phyloP scores from a whole-genome alignment of 2,888 invertebrate genomes.

The Euproctis similis region DNA sequence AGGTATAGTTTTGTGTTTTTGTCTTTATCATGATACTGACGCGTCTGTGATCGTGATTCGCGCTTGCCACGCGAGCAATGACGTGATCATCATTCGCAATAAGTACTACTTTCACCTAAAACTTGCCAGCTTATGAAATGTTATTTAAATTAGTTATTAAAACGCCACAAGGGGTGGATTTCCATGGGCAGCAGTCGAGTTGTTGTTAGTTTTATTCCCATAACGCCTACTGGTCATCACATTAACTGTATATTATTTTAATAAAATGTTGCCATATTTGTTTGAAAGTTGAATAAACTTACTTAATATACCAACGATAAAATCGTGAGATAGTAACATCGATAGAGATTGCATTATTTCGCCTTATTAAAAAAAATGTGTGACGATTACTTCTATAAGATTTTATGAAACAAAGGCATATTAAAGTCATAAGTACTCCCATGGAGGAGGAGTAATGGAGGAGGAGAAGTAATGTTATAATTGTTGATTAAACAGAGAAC shows the following conservation, averaged over 20 bases:
- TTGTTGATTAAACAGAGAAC: too few species aligned
- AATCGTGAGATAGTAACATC: too few species aligned
- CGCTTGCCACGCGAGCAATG: slow-evolving; percentile 57
- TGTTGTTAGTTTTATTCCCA: slow-evolving; percentile 13
- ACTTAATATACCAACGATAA: background rate
- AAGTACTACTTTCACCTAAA: slow-evolving; percentile 53
- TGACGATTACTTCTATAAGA: too few species aligned
- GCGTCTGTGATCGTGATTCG: slow-evolving; percentile 44
- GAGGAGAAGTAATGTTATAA: too few species aligned
- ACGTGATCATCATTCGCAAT: slow-evolving; percentile 45
- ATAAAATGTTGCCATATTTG: slow-evolving; percentile 17
- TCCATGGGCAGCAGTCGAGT: slow-evolving; percentile 11
- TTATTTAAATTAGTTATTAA: slow-evolving; percentile 19
- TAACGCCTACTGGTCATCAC: slow-evolving; percentile 5
- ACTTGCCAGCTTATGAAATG: slow-evolving; percentile 40
- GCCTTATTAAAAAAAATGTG: too few species aligned
- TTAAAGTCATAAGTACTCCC: too few species aligned
- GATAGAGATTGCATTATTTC: too few species aligned
- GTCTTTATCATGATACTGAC: slow-evolving; percentile 28
- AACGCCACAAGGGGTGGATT: slow-evolving; percentile 9
- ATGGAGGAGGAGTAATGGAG: too few species aligned
- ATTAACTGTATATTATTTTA: slow-evolving; percentile 7
- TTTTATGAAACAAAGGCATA: too few species aligned
- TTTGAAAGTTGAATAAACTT: background rate
- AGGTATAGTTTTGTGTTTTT: slow-evolving; percentile 17